phyloP scores from a whole-genome alignment of 2,888 invertebrate species.

The Cephus pygmeus region DNA sequence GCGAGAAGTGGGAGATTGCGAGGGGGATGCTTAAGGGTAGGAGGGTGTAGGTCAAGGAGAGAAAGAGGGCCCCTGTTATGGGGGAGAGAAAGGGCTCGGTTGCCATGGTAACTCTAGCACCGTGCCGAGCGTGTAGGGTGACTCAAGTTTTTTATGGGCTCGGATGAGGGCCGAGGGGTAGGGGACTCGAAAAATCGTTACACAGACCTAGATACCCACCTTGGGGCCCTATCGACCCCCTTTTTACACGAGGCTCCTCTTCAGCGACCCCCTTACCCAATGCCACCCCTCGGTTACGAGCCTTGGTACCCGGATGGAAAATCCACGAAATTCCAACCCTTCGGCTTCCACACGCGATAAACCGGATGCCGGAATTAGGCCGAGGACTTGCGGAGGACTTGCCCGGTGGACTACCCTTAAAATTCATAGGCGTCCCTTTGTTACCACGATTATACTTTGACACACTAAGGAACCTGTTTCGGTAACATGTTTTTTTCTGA shows the following conservation, averaged over 20 bases:
- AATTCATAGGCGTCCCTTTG: not conserved
- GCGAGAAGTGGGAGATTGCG: not conserved
- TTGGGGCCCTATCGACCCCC: conserved; percentile 14
- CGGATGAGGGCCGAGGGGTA: conserved; percentile 55
- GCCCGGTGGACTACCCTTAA: not conserved
- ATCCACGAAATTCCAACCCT: not conserved
- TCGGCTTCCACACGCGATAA: not conserved
- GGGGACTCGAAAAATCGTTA: conserved; percentile 59
- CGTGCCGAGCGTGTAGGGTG: conserved; percentile 49
- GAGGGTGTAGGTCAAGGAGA: conserved; percentile 52
- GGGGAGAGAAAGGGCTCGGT: conserved; percentile 53
- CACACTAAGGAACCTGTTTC: not conserved
- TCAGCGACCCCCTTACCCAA: not conserved
- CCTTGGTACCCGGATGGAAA: not conserved
- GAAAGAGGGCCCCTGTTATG: conserved; percentile 17
- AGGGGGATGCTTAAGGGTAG: conserved; percentile 1
- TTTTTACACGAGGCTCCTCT: not conserved
- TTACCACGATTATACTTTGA: not conserved
- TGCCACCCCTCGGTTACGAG: not conserved
- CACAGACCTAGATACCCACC: conserved; percentile 57
- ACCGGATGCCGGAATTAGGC: not conserved
- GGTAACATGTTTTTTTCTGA: not conserved
- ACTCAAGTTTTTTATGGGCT: conserved; percentile 54
- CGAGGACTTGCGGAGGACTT: not conserved
- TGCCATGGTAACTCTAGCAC: conserved; percentile 56